A percentile compares a stretch with the other conserved stretches of the same genome.
Evolutionary conservation across 1,140 invertebrate genomes (phyloP).

Genomic region (Hyles vespertilio): DNA sequence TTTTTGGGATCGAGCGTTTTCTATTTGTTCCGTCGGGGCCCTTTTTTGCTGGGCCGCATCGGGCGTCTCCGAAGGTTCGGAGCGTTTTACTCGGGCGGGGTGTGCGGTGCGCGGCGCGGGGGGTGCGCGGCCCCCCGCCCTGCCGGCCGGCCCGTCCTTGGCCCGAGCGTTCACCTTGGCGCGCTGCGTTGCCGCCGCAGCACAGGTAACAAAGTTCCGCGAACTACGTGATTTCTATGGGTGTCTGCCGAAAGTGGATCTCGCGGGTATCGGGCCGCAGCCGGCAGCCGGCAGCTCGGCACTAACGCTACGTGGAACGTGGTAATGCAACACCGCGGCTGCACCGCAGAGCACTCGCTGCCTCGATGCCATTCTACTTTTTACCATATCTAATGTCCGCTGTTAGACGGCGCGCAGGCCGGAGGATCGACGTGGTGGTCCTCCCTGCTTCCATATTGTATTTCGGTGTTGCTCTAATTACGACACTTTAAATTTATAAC

Average conservation of each 20-base stretch:
- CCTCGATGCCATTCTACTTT: slow-evolving; percentile 31
- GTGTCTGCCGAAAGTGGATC: slow-evolving; percentile 66
- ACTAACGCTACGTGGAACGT: slow-evolving; percentile 60
- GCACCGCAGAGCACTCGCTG: slow-evolving; percentile 21
- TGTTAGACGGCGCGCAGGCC: slow-evolving; percentile 25
- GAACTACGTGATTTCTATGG: slow-evolving; percentile 73
- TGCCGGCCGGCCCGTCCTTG: slow-evolving; percentile 59
- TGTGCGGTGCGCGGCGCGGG: slow-evolving; percentile 22
- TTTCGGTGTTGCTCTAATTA: slow-evolving; percentile 38
- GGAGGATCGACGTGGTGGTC: slow-evolving; percentile 52
- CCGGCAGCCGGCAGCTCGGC: slow-evolving; percentile 38
- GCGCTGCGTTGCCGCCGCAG: slow-evolving; percentile 61
- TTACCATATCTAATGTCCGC: slow-evolving; percentile 48
- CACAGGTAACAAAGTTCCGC: slow-evolving; percentile 73
- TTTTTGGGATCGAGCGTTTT: slow-evolving; percentile 50
- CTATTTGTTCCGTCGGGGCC: slow-evolving; percentile 71
- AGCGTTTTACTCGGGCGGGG: slow-evolving; percentile 53
- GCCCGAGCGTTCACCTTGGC: slow-evolving; percentile 72
- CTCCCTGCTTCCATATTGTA: slow-evolving; percentile 19
- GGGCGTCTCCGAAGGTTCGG: slow-evolving; percentile 58
- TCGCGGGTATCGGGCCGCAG: slow-evolving; percentile 40
- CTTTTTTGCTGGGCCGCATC: slow-evolving; percentile 65
- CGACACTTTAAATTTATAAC: slow-evolving; percentile 34
- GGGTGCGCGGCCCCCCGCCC: slow-evolving; percentile 39
- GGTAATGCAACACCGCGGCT: slow-evolving; percentile 60